Percentiles rank a stretch among this genome's conserved stretches.
These are phyloP conservation scores for Athripsodes cinereus DNA, from an alignment of 2,888 invertebrate genomes.

Conservation along the genomic window DNA sequence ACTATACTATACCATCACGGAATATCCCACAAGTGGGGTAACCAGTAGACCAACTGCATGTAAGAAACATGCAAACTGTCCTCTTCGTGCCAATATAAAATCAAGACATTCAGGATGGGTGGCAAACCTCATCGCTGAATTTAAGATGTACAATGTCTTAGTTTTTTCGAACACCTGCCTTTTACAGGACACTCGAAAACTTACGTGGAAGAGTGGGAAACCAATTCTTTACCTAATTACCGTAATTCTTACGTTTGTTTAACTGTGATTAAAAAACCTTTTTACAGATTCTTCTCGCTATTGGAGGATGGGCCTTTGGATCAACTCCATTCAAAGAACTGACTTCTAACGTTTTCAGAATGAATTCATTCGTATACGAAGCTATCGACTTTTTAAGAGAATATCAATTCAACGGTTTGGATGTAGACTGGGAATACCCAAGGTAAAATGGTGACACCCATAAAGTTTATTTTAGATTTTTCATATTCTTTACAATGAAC, in stretches of 20 bases:
- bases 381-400: slow-evolving; percentile 88
- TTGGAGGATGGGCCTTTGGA: slow-evolving; percentile 96
- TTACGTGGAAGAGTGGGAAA: no score
- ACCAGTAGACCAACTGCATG: no score
- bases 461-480: background rate
- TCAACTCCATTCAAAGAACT: slow-evolving; percentile 91
- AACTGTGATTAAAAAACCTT: slow-evolving; percentile 13
- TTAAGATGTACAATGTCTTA: no score
- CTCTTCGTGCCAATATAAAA: no score
- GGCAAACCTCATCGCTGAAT: no score
- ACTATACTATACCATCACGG: no score
- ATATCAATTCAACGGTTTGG: slow-evolving; percentile 86
- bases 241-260: background rate
- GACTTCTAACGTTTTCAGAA: slow-evolving; percentile 84
- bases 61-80: no score
- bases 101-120: no score
- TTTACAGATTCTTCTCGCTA: slow-evolving; percentile 68
- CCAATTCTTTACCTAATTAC: background rate
- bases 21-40: background rate
- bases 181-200: no score
- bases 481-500: background rate
- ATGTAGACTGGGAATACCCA: slow-evolving; percentile 93
- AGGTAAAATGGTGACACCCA: slow-evolving; percentile 40
- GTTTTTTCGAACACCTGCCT: no score
- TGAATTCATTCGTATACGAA: slow-evolving; percentile 94